phyloP scores from a whole-genome alignment of 2,113 vertebrate genomes.

The Coregonus clupeaformis region DNA sequence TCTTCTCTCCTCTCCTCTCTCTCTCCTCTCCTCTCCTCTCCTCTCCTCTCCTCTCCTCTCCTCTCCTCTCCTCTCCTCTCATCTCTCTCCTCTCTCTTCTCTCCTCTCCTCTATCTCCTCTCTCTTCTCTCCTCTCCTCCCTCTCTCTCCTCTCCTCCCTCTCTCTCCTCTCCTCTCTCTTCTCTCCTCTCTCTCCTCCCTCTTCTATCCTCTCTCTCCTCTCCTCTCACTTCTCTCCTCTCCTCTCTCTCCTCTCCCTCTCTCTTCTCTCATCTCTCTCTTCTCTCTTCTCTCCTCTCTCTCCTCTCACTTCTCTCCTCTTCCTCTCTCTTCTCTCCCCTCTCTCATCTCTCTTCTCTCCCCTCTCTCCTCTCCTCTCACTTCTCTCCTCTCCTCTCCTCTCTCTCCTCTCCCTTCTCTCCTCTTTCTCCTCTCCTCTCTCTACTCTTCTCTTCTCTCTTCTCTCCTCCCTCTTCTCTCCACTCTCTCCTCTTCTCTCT shows the following conservation, averaged over 20 bases:
- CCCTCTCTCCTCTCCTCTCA: fast-evolving
- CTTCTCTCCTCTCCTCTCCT: fast-evolving
- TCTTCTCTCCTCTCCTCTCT: constrained; percentile 38
- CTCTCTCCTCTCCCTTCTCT: too few relatives aligned
- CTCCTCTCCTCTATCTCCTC: fast-evolving
- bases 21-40: too few relatives aligned
- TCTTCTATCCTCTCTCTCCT: too few relatives aligned
- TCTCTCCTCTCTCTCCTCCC: too few relatives aligned
- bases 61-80: too few relatives aligned
- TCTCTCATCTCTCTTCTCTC: fast-evolving
- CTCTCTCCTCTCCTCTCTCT: too few relatives aligned
- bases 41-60: constrained; percentile 1
- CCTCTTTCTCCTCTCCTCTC: too few relatives aligned
- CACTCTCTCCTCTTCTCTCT: constrained; percentile 38
- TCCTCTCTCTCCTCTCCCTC: constrained; percentile 31
- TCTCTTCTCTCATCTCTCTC: constrained; percentile 42
- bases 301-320: fast-evolving
- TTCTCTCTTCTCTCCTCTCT: background rate
- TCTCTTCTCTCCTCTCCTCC: fast-evolving
- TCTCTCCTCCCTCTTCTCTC: constrained; percentile 40
- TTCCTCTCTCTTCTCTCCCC: fast-evolving
- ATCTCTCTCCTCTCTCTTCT: fast-evolving
- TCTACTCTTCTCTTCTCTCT: too few relatives aligned
- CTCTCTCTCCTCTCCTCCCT: fast-evolving
- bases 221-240: constrained; percentile 7